Base-by-base conservation (phyloP, 2,113 vertebrate genomes). In the Galemys pyrenaicus region DNA sequence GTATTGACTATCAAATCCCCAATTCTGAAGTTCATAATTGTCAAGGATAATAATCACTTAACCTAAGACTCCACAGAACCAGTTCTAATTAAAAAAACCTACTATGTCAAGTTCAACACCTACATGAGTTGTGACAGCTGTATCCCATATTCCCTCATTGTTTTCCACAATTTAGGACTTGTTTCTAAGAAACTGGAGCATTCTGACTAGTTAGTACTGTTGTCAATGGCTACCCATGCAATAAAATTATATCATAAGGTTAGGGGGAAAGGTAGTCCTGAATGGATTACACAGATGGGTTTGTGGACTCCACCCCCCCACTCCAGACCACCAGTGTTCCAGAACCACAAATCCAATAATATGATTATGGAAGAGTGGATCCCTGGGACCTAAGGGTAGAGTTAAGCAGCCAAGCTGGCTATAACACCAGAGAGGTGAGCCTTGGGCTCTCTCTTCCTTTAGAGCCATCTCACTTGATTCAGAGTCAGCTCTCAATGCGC, bases 171-270 rank as follows among this genome's bases (percentile, higher is more conserved):
- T 17, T 74, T 70, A 95, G 30, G 64, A 28, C 73, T 83, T 70
- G 95, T 62, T 89, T 94, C 30, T 84, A 94, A 64, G 37, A 83
- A 67, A 84, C 65, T 37, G 13, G 62, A 84, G 60, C 65, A 71
- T 58, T 92, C 37, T 39, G 85, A 39, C 41, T 13, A 60, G 30
- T 5, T 65, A 44, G 37, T 37, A 62, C 0, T 93, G 35, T 9
- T 60, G 44, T 64, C 64, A 77, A 17, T 77, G 26, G 39, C 65
- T 41, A 67, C 19, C 51, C 39, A 35, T 60, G 22, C 9, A 73
- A 83, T 2, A 26, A 93, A 93, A 89, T 41, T 84, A 0, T 80
- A 77, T 24, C 46, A 74, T n/a, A n/a, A n/a, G n/a, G n/a, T n/a
- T n/a, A n/a, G n/a, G n/a, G n/a, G n/a, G n/a, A n/a, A n/a, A n/a